Evolutionary conservation across 1,140 invertebrate genomes (phyloP), one percentile per base, ranked within the genome.

Genomic region (Papilio glaucus): DNA sequence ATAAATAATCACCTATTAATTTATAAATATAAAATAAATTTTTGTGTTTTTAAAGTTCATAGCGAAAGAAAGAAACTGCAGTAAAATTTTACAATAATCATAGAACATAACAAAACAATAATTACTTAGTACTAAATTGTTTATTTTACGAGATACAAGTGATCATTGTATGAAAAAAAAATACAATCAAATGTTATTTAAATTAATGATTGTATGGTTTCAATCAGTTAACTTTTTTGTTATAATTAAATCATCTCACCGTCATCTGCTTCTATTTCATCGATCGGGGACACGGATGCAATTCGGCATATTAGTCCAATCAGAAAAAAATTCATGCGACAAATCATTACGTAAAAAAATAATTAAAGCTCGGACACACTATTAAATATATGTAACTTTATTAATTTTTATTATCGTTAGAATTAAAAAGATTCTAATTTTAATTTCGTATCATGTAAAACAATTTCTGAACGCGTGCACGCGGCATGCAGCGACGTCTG

Each of bases 181-280:
- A n/a, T n/a, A n/a, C n/a, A n/a, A n/a, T n/a, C n/a, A n/a, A n/a
- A n/a, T n/a, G n/a, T n/a, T n/a, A n/a, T n/a, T n/a, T n/a, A n/a
- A n/a, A n/a, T n/a, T n/a, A n/a, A n/a, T n/a, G n/a, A n/a, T n/a
- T n/a, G n/a, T n/a, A n/a, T n/a, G n/a, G n/a, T n/a, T n/a, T 38
- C 61, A n/a, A 63, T 49, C 15, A 49, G 18, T 49, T 21, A 49
- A n/a, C 6, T 6, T 33, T 9, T 1, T 53, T 53, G 9, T 63
- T 63, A 63, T 33, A 49, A 62, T 60, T 67, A 68, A 49, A 41
- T 45, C 5, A 72, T 68, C 90, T 91, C 79, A 92, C 90, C 90
- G 76, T 92, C 87, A 76, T 89, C 88, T 38, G 83, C 73, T 72
- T 86, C 89, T 77, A 85, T 83, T 84, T 91, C 89, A 79, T 86